Percentiles rank a stretch among this genome's conserved stretches.
Conservation (phyloP, 2,888 invertebrate species). For the Alsophila aescularia region DNA sequence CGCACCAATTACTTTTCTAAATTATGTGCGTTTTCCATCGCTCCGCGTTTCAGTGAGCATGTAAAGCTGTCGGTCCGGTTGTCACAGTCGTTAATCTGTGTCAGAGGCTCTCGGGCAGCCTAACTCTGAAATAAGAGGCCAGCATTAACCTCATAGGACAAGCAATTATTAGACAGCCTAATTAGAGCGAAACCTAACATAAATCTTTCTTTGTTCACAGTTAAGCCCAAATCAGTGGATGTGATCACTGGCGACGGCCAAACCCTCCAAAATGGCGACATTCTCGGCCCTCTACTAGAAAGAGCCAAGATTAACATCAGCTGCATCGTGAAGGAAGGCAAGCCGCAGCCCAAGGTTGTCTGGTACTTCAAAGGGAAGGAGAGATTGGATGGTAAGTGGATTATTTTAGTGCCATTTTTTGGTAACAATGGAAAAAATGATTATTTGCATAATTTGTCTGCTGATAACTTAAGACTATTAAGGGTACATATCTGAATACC, state of each 20-base stretch:
- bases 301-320: slow-evolving; percentile 87
- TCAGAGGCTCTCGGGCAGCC: too few species aligned
- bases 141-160: too few species aligned
- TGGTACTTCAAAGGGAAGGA: slow-evolving; percentile 92
- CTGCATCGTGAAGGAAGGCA: slow-evolving; percentile 91
- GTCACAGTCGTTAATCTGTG: too few species aligned
- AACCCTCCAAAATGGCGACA: slow-evolving; percentile 85
- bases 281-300: slow-evolving; percentile 89
- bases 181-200: neutral
- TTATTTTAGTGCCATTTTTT: slow-evolving; percentile 2
- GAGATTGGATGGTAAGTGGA: slow-evolving; percentile 83
- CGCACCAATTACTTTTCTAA: too few species aligned
- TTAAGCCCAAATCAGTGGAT: slow-evolving; percentile 91
- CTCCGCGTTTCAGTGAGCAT: too few species aligned
- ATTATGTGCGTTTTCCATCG: too few species aligned
- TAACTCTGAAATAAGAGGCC: too few species aligned
- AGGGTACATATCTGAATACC: too few species aligned
- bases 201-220: slow-evolving; percentile 83
- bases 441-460: too few species aligned
- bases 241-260: slow-evolving; percentile 87
- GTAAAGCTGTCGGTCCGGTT: too few species aligned
- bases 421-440: neutral
- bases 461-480: too few species aligned
- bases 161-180: too few species aligned
- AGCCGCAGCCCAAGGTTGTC: slow-evolving; percentile 92